These are phyloP conservation scores for Acanthiza pusilla DNA, from an alignment of 2,797 vertebrate species.

Conservation along the genomic window DNA sequence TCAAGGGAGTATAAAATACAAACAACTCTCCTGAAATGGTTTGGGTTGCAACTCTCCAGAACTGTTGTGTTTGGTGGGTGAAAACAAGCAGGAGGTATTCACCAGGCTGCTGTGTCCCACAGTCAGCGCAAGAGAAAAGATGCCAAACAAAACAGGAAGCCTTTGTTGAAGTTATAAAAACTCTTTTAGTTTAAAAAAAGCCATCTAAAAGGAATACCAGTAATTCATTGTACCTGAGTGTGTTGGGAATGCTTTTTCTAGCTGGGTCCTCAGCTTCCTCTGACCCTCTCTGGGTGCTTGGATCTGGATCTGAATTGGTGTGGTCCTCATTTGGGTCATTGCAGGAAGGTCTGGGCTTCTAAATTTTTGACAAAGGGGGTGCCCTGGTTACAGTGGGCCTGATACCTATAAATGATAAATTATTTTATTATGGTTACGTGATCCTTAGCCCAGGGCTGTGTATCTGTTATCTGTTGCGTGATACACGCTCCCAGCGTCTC, in stretches of 20 bases:
- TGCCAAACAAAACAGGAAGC: not conserved
- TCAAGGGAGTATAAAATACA: not conserved
- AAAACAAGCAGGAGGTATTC: not conserved
- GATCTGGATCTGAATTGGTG: not conserved
- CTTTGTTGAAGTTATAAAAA: not conserved
- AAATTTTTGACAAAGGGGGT: not conserved
- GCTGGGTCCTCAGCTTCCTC: not conserved
- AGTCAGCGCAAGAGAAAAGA: not conserved
- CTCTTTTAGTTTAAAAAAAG: not conserved
- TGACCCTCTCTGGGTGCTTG: not conserved
- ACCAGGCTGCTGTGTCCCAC: not conserved
- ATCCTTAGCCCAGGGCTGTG: not conserved
- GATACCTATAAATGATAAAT: not conserved
- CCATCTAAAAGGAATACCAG: not conserved
- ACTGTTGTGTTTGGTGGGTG: not conserved
- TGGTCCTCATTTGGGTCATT: not conserved
- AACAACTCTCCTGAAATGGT: not conserved
- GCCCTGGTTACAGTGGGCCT: not conserved
- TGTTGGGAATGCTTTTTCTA: not conserved
- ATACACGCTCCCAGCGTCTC: fast-evolving
- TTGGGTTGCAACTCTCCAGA: not conserved
- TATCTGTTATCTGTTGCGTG: not conserved
- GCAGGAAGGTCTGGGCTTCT: not conserved
- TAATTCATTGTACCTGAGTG: not conserved
- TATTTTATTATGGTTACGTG: not conserved